A percentile compares a stretch with the other conserved stretches of the same genome.
These are phyloP conservation scores for Brachylomia viminalis DNA, from an alignment of 2,888 invertebrate genomes.

Conservation along the genomic window DNA sequence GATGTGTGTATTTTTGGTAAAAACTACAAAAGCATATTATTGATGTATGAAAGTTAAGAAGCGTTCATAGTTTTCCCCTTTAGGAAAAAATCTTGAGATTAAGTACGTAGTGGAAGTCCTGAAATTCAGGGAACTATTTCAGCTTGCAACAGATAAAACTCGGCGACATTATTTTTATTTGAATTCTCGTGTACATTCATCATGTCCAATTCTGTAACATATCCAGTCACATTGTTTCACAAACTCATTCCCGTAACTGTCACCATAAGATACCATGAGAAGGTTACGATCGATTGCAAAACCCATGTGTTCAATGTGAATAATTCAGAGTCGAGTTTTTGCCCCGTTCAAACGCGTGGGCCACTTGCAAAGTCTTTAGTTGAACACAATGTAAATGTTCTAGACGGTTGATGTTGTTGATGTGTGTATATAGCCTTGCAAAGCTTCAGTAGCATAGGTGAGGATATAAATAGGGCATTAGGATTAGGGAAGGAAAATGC, in stretches of 20 bases:
- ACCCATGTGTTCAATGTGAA: conserved; percentile 57
- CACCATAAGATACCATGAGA: conserved; percentile 57
- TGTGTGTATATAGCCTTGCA: conserved; percentile 57
- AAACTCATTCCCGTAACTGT: conserved; percentile 57
- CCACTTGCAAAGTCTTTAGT: conserved; percentile 58
- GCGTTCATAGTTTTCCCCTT: neutral
- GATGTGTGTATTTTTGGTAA: too few species aligned
- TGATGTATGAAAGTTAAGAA: neutral
- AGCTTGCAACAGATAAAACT: conserved; percentile 2
- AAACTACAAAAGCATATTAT: too few species aligned
- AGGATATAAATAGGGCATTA: neutral
- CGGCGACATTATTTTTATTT: neutral
- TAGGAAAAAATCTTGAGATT: neutral
- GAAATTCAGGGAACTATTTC: neutral
- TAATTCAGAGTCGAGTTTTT: conserved; percentile 59
- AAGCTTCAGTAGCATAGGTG: conserved; percentile 29
- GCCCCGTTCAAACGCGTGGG: conserved; percentile 48
- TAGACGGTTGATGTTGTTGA: conserved; percentile 47
- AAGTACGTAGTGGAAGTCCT: neutral
- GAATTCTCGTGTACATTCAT: conserved; percentile 10
- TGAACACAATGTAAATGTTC: conserved; percentile 31
- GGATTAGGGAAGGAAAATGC: conserved; percentile 7
- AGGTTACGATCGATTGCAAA: conserved; percentile 55
- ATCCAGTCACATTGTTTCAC: conserved; percentile 27
- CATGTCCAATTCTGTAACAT: conserved; percentile 27